phyloP scores from a whole-genome alignment of 2,113 vertebrate genomes.

The Monarcha castaneiventris region DNA sequence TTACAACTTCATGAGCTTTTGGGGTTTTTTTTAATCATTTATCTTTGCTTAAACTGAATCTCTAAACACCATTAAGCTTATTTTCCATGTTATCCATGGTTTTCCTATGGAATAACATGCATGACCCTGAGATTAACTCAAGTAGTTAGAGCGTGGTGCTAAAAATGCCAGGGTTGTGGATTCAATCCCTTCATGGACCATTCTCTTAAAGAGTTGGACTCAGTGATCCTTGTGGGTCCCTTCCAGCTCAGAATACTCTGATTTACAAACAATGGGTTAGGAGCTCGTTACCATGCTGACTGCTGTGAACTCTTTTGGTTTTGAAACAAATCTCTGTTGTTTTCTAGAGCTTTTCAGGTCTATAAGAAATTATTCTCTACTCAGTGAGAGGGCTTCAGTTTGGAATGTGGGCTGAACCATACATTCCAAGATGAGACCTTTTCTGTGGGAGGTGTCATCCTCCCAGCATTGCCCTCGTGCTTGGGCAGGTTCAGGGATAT shows the following conservation, averaged over 20 bases:
- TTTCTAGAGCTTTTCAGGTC: neutral
- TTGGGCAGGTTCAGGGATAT: neutral
- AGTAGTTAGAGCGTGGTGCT: neutral
- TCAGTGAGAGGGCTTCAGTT: neutral
- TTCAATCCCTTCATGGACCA: neutral
- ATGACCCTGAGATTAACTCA: neutral
- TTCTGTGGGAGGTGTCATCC: neutral
- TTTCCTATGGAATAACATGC: neutral
- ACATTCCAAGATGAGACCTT: neutral
- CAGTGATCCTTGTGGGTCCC: neutral
- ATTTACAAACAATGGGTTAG: neutral
- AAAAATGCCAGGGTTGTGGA: neutral
- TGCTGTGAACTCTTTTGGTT: neutral
- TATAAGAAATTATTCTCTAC: neutral
- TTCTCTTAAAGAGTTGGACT: neutral
- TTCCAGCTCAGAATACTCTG: neutral
- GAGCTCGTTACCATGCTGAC: neutral
- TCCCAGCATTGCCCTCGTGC: accelerated
- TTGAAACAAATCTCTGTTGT: neutral
- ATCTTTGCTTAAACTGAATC: neutral
- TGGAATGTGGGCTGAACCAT: neutral
- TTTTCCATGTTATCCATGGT: neutral
- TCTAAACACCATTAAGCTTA: neutral
- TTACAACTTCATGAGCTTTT: neutral
- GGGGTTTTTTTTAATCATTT: neutral